These are phyloP conservation scores for Callospermophilus lateralis DNA, from an alignment of 2,113 vertebrate species.

Conservation along the genomic window DNA sequence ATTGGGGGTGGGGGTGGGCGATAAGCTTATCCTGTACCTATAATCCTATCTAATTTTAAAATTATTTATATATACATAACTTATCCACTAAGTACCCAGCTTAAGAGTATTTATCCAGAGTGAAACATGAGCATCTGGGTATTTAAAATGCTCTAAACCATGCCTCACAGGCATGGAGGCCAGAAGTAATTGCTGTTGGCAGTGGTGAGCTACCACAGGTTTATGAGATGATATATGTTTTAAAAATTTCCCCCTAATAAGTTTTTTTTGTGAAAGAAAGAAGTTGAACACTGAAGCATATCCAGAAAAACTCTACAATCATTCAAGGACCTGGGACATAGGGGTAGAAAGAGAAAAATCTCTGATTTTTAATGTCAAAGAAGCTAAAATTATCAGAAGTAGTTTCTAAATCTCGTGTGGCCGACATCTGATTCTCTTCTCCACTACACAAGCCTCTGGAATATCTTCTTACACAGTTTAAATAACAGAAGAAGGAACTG, in stretches of 20 bases:
- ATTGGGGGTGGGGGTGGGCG: fast-evolving
- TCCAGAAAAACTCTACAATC: not conserved
- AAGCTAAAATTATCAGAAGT: not conserved
- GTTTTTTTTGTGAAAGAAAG: slow-evolving; percentile 1
- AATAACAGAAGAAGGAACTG: not conserved
- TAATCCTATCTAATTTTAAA: not conserved
- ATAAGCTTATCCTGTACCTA: not conserved
- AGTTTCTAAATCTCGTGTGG: not conserved
- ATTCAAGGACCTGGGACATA: not conserved
- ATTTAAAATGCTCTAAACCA: not conserved
- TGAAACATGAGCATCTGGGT: not conserved
- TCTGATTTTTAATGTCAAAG: not conserved
- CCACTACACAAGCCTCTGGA: not conserved
- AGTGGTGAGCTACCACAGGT: not conserved
- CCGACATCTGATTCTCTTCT: not conserved
- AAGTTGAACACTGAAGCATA: not conserved
- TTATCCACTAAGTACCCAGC: not conserved
- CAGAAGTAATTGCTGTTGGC: not conserved
- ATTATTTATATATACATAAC: too few relatives aligned
- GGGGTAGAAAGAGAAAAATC: not conserved
- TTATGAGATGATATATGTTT: not conserved
- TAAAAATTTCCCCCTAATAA: not conserved
- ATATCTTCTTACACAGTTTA: slow-evolving; percentile 14
- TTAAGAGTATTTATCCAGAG: not conserved
- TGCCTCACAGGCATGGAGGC: not conserved